Evolutionary conservation across 2,888 invertebrate species (phyloP), one percentile per base, ranked within the genome.

Genomic region (Rhagium mordax): DNA sequence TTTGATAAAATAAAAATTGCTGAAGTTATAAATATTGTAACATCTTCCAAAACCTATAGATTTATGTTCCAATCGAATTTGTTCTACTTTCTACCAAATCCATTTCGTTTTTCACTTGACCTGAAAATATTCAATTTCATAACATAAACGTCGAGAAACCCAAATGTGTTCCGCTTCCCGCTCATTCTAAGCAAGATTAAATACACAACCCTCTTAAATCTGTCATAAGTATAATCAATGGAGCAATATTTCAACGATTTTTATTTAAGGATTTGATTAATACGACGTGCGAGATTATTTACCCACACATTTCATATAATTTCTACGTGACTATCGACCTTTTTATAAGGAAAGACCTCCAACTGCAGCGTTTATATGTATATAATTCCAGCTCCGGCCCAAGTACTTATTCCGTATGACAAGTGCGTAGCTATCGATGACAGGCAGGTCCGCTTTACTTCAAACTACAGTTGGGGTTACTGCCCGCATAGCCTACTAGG

Each of bases 351-450:
- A 57, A 16, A 27, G 15, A 16, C 57, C n/a, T 51, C 20, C 27
- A 24, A 29, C 27, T 29, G 57, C 4, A 2, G 16, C 57, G 15
- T 27, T 27, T 29, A 41, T 60, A 10, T 29, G 10, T 16, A 33
- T 41, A 29, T 49, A n/a, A n/a, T n/a, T n/a, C n/a, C n/a, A n/a
- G n/a, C 24, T 27, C 49, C 62, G 27, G 24, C 62, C 16, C 64
- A 27, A 41, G 55, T 33, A 57, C 49, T 21, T 24, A 49, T 59
- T 59, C 21, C 13, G 49, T 41, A 64, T 70, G 70, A 70, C 70
- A 70, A 62, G 62, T 70, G 41, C 70, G 70, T 70, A 62, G 55
- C 62, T 62, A 70, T 62, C 62, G 62, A 47, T 70, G 70, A 70
- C 70, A 68, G 29, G 65, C 47, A 65, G 68, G 60, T 70, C 62